These are phyloP conservation scores for Acanthosoma haemorrhoidale DNA, from an alignment of 2,888 invertebrate genomes.

Conservation along the genomic window DNA sequence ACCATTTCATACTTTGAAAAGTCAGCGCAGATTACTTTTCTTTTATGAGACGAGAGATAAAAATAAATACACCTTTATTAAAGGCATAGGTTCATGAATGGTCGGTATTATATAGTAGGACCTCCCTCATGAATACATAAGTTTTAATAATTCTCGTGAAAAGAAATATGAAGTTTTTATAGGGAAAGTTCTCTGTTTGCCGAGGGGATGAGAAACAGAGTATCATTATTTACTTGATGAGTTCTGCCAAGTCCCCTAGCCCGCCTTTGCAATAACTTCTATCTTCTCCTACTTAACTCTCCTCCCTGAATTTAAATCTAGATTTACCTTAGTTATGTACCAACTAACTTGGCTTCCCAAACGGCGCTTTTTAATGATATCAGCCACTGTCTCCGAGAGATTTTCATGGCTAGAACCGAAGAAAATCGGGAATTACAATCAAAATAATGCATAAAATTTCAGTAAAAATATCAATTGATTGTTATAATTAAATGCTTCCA, in stretches of 20 bases:
- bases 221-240: background rate
- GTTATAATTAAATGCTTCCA: too few relatives aligned
- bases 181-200: background rate
- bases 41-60: background rate
- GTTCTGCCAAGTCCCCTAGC: background rate
- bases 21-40: too few relatives aligned
- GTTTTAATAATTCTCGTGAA: slow-evolving; percentile 10
- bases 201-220: background rate
- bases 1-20: too few relatives aligned
- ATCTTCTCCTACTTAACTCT: slow-evolving; percentile 9
- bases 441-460: too few relatives aligned
- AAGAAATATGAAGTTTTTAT: slow-evolving; percentile 3
- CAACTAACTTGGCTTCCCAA: background rate
- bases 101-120: background rate
- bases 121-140: slow-evolving; percentile 4
- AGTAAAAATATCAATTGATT: too few relatives aligned
- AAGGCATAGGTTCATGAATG: background rate
- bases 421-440: too few relatives aligned
- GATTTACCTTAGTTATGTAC: background rate
- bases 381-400: background rate
- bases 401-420: too few relatives aligned
- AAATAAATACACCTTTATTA: slow-evolving; percentile 1
- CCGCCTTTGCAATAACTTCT: slow-evolving; percentile 1
- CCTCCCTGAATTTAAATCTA: background rate
- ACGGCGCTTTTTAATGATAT: background rate